Conservation (phyloP, 2,888 invertebrate species). For the Sussaba pulchella region DNA sequence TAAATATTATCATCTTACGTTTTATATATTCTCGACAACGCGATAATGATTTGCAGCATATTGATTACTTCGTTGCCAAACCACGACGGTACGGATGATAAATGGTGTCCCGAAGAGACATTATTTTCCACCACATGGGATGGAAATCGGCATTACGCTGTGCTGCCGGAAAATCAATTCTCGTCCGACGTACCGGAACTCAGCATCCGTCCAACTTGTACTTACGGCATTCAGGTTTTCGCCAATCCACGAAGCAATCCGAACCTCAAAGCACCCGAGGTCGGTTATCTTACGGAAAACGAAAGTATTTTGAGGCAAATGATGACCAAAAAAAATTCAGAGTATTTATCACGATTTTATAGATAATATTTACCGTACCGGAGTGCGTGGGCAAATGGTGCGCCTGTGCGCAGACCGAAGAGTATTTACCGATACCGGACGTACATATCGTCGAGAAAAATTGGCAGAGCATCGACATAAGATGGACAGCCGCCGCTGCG, state of each 20-base stretch:
- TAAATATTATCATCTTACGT: not conserved
- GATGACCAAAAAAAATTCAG: too few relatives aligned
- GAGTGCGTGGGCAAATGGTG: slow-evolving; percentile 77
- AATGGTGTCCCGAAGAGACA: slow-evolving; percentile 74
- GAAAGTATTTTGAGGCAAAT: too few relatives aligned
- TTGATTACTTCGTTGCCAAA: slow-evolving; percentile 71
- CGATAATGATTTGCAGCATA: slow-evolving; percentile 69
- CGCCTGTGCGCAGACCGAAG: slow-evolving; percentile 70
- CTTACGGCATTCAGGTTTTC: slow-evolving; percentile 77
- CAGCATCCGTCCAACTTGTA: slow-evolving; percentile 75
- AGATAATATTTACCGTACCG: slow-evolving; percentile 78
- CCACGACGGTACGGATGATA: slow-evolving; percentile 21
- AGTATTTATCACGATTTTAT: not conserved
- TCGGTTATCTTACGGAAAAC: slow-evolving; percentile 5
- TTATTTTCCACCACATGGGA: slow-evolving; percentile 72
- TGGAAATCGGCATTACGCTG: slow-evolving; percentile 67
- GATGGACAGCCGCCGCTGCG: slow-evolving; percentile 71
- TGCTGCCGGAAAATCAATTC: slow-evolving; percentile 75
- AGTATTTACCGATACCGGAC: slow-evolving; percentile 71
- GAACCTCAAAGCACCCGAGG: slow-evolving; percentile 59
- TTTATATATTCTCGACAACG: not conserved
- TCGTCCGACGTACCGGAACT: slow-evolving; percentile 74
- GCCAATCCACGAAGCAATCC: slow-evolving; percentile 77
- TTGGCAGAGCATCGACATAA: slow-evolving; percentile 66
- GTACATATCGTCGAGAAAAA: slow-evolving; percentile 66